phyloP scores from a whole-genome alignment of 2,113 vertebrate species.

The Prionailurus viverrinus region DNA sequence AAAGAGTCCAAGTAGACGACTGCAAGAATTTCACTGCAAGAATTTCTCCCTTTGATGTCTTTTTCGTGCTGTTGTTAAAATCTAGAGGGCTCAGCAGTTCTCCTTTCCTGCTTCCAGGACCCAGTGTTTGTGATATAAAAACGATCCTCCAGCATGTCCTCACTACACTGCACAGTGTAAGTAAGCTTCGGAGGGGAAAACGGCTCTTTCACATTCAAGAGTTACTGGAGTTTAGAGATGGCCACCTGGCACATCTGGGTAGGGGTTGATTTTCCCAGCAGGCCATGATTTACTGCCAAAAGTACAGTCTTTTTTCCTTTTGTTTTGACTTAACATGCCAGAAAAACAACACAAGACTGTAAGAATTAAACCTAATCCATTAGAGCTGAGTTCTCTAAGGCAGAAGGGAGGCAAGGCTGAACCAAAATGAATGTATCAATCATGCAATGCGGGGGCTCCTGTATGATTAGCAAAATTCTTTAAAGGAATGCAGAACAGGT shows the following conservation, averaged over 20 bases:
- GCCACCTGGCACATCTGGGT: background rate
- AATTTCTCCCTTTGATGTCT: background rate
- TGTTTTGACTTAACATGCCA: constrained; percentile 58
- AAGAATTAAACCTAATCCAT: constrained; percentile 67
- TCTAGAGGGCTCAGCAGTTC: background rate
- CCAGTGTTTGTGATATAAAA: background rate
- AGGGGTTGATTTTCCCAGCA: background rate
- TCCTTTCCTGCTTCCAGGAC: background rate
- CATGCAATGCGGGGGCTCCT: constrained; percentile 37
- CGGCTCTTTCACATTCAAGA: background rate
- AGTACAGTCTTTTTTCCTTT: background rate
- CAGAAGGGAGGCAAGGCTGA: constrained; percentile 25
- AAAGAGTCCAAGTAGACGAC: background rate
- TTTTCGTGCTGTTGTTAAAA: background rate
- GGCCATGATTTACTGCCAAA: constrained; percentile 44
- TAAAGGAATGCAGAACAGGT: constrained; percentile 47
- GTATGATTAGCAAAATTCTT: constrained; percentile 66
- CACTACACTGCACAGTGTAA: background rate
- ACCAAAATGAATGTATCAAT: constrained; percentile 64
- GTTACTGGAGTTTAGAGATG: background rate
- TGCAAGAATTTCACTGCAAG: background rate
- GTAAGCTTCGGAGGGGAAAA: background rate
- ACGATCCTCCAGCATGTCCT: background rate
- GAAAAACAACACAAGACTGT: constrained; percentile 42
- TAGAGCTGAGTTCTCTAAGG: constrained; percentile 25